These are phyloP conservation scores for Odontocolon sp. DNA, from an alignment of 2,888 invertebrate genomes.

Conservation along the genomic window DNA sequence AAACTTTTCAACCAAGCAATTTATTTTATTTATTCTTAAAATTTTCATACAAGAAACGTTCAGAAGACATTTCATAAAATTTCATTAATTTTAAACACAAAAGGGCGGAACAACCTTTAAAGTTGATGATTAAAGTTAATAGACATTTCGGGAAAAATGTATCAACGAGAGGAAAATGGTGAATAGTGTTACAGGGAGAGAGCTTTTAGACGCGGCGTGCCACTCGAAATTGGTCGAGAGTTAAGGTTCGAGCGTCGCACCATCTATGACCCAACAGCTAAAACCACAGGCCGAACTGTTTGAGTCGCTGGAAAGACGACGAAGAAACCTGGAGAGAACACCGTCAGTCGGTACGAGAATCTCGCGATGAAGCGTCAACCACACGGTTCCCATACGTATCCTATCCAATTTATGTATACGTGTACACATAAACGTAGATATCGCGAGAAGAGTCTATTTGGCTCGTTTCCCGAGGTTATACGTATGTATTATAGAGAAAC, in stretches of 20 bases:
- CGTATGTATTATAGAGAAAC: conserved; percentile 61
- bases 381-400: conserved; percentile 4
- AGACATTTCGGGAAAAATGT: too few relatives aligned
- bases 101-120: too few relatives aligned
- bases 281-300: conserved; percentile 62
- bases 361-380: conserved; percentile 11
- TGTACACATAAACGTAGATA: background rate
- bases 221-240: conserved; percentile 7
- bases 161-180: too few relatives aligned
- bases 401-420: background rate
- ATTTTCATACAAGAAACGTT: too few relatives aligned
- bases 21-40: background rate
- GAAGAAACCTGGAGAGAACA: conserved; percentile 49
- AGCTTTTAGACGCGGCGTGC: background rate
- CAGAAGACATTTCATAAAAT: too few relatives aligned
- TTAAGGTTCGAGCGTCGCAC: conserved; percentile 65
- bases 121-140: too few relatives aligned
- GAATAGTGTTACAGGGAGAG: too few relatives aligned
- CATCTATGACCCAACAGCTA: conserved; percentile 68
- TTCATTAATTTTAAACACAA: too few relatives aligned
- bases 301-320: conserved; percentile 54
- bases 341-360: conserved; percentile 60
- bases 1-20: background rate
- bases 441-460: background rate
- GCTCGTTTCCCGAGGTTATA: conserved; percentile 26